Evolutionary conservation across 2,888 invertebrate species (phyloP).

Genomic region (Eristalis tenax): DNA sequence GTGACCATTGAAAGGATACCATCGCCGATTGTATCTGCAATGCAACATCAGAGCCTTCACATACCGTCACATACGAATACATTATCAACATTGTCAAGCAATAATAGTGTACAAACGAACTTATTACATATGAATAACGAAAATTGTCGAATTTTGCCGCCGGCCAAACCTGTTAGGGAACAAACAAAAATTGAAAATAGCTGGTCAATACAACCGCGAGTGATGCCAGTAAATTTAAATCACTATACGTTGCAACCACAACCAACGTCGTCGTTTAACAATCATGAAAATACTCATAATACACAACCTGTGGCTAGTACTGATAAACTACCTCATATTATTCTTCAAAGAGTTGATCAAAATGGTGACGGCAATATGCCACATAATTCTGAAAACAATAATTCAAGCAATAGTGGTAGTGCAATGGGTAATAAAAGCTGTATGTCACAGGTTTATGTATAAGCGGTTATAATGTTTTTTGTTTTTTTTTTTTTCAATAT

Average conservation of each 20-base stretch:
- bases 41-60: constrained; percentile 29
- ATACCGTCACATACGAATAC: neutral
- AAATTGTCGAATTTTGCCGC: neutral
- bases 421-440: constrained; percentile 11
- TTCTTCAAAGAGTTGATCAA: neutral
- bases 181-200: neutral
- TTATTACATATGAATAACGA: neutral
- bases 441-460: constrained; percentile 8
- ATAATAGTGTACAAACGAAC: neutral
- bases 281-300: neutral
- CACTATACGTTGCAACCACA: constrained; percentile 16
- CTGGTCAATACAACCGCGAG: neutral
- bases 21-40: constrained; percentile 51
- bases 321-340: constrained; percentile 28
- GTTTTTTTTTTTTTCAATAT: neutral
- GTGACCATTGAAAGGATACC: constrained; percentile 56
- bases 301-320: neutral
- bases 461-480: neutral
- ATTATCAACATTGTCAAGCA: constrained; percentile 1
- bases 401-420: constrained; percentile 14
- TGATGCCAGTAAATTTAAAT: constrained; percentile 38
- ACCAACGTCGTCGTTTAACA: neutral
- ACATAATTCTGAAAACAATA: constrained; percentile 17
- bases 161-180: neutral
- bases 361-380: neutral